These are phyloP conservation scores for Netelia melanura DNA, from an alignment of 2,888 invertebrate genomes.

Conservation along the genomic window DNA sequence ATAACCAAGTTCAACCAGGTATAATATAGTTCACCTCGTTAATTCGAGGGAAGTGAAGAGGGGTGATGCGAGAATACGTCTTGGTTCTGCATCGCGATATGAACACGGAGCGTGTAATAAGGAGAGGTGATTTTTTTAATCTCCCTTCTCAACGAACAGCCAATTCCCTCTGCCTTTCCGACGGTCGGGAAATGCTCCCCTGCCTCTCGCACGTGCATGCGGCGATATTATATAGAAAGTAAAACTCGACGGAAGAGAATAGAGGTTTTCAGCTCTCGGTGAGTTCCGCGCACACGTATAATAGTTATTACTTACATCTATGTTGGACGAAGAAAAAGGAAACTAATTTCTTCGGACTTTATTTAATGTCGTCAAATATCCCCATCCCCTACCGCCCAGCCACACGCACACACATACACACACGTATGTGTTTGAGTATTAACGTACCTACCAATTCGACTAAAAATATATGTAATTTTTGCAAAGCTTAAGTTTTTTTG, in stretches of 20 bases:
- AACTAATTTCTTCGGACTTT: conserved; percentile 14
- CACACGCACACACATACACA: neutral
- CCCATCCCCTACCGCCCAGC: neutral
- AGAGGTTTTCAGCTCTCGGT: neutral
- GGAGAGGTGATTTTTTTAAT: conserved; percentile 45
- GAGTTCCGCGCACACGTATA: neutral
- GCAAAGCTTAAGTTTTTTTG: too few species aligned
- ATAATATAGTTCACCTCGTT: neutral
- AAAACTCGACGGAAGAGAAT: neutral
- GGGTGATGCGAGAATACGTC: neutral
- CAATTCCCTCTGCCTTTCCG: neutral
- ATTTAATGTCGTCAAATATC: conserved; percentile 15
- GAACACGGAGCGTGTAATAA: conserved; percentile 15
- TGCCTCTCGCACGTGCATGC: neutral
- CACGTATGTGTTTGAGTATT: neutral
- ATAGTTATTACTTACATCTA: neutral
- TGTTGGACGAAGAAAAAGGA: neutral
- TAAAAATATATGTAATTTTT: neutral
- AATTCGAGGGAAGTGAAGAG: neutral
- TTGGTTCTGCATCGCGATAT: neutral
- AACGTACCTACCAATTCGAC: neutral
- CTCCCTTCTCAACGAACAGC: conserved; percentile 7
- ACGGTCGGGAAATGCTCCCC: neutral
- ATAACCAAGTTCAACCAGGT: neutral
- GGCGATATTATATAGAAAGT: neutral